Evolutionary conservation across 1,140 invertebrate species (phyloP).

Genomic region (Aethina tumida): DNA sequence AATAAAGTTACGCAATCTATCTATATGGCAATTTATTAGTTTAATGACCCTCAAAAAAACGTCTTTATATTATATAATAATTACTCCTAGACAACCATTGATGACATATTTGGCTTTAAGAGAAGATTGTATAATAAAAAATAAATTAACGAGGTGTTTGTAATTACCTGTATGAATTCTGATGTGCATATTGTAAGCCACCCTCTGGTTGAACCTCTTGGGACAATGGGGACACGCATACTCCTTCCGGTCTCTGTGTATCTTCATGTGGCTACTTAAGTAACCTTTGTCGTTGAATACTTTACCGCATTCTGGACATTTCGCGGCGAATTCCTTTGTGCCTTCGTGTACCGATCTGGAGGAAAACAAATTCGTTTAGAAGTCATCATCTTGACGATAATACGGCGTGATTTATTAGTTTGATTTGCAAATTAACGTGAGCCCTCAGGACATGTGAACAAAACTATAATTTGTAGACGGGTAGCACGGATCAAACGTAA

Average conservation of each 20-base stretch:
- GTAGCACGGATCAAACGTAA: too few relatives aligned
- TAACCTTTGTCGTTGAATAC: slow-evolving; percentile 69
- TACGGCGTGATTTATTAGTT: too few relatives aligned
- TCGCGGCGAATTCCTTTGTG: slow-evolving; percentile 62
- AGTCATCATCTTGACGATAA: too few relatives aligned
- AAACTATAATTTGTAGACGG: too few relatives aligned
- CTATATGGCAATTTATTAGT: too few relatives aligned
- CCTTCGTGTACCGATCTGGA: slow-evolving; percentile 55
- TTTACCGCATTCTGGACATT: slow-evolving; percentile 66
- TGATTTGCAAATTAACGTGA: too few relatives aligned
- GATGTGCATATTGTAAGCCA: slow-evolving; percentile 74
- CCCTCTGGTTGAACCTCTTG: slow-evolving; percentile 70
- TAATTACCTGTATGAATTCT: slow-evolving; percentile 59
- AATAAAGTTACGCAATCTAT: too few relatives aligned
- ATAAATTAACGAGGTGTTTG: too few relatives aligned
- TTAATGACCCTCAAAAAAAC: too few relatives aligned
- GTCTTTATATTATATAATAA: too few relatives aligned
- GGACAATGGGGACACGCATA: slow-evolving; percentile 64
- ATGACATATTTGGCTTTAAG: neutral
- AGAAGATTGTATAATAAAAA: neutral
- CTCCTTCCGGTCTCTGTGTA: slow-evolving; percentile 65
- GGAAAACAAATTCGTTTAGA: slow-evolving; percentile 12
- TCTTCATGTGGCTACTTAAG: slow-evolving; percentile 69
- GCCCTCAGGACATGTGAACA: too few relatives aligned
- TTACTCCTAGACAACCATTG: too few relatives aligned